Conservation (phyloP, 2,113 vertebrate species). For the Mirounga angustirostris region DNA sequence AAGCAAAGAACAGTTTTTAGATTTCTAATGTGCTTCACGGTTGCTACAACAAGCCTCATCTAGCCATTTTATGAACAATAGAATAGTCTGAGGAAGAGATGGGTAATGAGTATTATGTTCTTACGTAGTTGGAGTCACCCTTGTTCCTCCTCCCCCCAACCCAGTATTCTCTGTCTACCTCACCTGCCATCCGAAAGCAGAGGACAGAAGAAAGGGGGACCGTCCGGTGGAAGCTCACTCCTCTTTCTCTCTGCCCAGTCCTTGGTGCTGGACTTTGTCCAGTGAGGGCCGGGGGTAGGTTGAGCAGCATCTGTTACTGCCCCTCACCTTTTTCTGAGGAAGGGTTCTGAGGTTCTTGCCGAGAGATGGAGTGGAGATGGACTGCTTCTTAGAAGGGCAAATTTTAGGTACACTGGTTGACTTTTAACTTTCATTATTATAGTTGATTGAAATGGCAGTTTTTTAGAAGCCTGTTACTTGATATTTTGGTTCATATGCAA, state of each 20-base stretch:
- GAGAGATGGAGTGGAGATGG: neutral
- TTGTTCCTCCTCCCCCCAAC: neutral
- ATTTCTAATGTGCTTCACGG: neutral
- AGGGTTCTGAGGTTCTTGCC: neutral
- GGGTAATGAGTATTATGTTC: neutral
- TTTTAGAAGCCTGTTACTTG: neutral
- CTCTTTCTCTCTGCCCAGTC: neutral
- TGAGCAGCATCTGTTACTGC: rapidly evolving
- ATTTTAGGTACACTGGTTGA: neutral
- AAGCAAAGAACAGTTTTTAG: neutral
- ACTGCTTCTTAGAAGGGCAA: neutral
- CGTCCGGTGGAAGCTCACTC: too few species aligned
- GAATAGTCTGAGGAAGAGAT: neutral
- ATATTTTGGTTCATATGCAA: neutral
- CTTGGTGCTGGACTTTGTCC: neutral
- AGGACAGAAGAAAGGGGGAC: neutral
- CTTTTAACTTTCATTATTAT: neutral
- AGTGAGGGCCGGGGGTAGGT: rapidly evolving
- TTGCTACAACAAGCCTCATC: neutral
- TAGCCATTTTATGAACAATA: neutral
- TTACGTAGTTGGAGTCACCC: neutral
- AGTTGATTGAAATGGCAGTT: neutral
- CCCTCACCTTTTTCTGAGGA: neutral
- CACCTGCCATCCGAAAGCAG: neutral
- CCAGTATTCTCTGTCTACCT: neutral